phyloP scores from a whole-genome alignment of 2,888 invertebrate species.

The Ptychoptera contaminata region DNA sequence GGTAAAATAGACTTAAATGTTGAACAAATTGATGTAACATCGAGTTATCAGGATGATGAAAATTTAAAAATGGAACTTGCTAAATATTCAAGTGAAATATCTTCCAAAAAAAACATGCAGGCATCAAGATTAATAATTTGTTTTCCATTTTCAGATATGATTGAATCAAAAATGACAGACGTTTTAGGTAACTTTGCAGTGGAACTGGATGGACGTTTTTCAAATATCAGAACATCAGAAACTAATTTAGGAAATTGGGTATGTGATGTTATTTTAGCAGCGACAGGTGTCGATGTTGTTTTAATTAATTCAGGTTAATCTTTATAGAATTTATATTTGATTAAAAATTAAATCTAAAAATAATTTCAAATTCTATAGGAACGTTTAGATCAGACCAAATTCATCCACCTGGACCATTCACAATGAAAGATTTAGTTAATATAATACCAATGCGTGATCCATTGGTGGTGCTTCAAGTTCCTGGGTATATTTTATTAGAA shows the following conservation, averaged over 20 bases:
- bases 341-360: not conserved
- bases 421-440: slow-evolving; percentile 63
- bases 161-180: slow-evolving; percentile 72
- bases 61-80: slow-evolving; percentile 52
- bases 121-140: too few species aligned
- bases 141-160: too few species aligned
- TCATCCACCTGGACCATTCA: slow-evolving; percentile 73
- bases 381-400: slow-evolving; percentile 31
- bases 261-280: slow-evolving; percentile 66
- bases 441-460: slow-evolving; percentile 80
- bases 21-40: slow-evolving; percentile 53
- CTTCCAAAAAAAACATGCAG: too few species aligned
- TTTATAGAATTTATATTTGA: not conserved
- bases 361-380: slow-evolving; percentile 10
- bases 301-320: slow-evolving; percentile 70
- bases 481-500: slow-evolving; percentile 49
- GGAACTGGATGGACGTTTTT: slow-evolving; percentile 76
- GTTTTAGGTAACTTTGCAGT: slow-evolving; percentile 69
- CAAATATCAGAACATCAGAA: slow-evolving; percentile 61
- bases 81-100: too few species aligned
- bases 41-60: slow-evolving; percentile 53
- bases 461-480: slow-evolving; percentile 56
- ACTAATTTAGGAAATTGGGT: slow-evolving; percentile 83
- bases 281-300: slow-evolving; percentile 73
- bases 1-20: slow-evolving; percentile 42